Evolutionary conservation across 2,113 vertebrate species (phyloP), one percentile per base, ranked within the genome.

Genomic region (Pyxicephalus adspersus): DNA sequence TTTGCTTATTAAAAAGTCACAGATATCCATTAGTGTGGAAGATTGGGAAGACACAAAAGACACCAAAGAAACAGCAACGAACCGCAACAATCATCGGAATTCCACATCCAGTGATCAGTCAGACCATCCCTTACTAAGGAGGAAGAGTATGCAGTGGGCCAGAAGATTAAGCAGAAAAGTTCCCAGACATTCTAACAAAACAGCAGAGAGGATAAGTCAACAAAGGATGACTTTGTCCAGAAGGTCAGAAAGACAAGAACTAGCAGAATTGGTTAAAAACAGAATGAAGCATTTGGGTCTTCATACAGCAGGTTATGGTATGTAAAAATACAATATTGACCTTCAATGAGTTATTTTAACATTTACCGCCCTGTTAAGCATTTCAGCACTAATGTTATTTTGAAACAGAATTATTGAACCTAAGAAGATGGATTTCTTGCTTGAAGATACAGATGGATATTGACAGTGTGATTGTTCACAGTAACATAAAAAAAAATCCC

Each of bases 131-230:
- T 83, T 96, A 84, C 87, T 95, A 67, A 88, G 97, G 28, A 91
- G 94, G 81, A 99, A 98, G 88, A 98, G 96, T 88, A 94, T 96
- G 96, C 95, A 97, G 84, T 98, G 96, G 97, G 95, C 95, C 0
- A 92, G 95, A 1, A 92, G 95, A 15, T 92, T 97, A 77, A 98
- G 95, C 86, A 91, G 95, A 64, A 96, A 95, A 76, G 94, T 91
- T 0, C 92, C 88, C 0, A 89, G 90, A 79, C 92, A 94, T 90
- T 92, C 93, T 9, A 92, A 89, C 19, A 94, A 87, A 84, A 84
- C 85, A 16, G 87, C 92, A 23, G 95, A 98, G 85, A 95, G 93
- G 86, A 96, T 95, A 81, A 93, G 86, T 58, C 95, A 96, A 89
- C 95, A 95, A 86, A 89, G 94, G 22, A 92, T 95, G 86, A 96